Evolutionary conservation across 2,888 invertebrate species (phyloP), one percentile per base, ranked within the genome.

Genomic region (Calameuta filiformis): DNA sequence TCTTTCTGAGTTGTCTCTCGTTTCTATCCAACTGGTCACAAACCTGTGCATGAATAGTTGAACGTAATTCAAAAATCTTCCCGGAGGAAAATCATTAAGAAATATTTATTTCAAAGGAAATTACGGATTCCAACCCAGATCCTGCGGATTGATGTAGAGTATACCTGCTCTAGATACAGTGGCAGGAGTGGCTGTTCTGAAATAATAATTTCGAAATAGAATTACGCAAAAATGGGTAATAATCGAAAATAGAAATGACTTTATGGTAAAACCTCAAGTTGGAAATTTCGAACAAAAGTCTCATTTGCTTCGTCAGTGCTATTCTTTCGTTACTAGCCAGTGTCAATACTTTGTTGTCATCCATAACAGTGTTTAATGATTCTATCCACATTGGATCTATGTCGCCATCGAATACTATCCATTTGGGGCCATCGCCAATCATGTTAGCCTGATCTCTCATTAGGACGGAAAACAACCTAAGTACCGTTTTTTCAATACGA

Each of bases 371-470:
- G 90, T 98, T 98, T 37, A 98, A 93, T 56, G 98, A 98, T 92
- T 98, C 98, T 87, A 98, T 98, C 98, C 98, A 98, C 98, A 98
- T 98, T 1, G 98, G 98, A 93, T 98, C 98, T 85, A 98, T 98
- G 89, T 98, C 98, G 31, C 98, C 98, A 91, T 98, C 98, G 74
- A 98, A 93, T 12, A 98, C 96, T 85, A 98, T 97, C 98, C 98
- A 98, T 90, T 98, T 98, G 0, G 97, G 96, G 0, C 96, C 96
- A 86, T 96, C 96, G 0, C 97, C 97, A 0, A 94, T 92, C 93
- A 98, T 94, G 90, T 98, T 98, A 1, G 98, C 97, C 93, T 98
- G 96, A 89, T 98, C 98, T 82, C 98, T 93, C 97, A 98, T 98
- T 77, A 98, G 94, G 0, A 96, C 96, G 0, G 98, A 98, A 89